These are phyloP conservation scores for Erpetoichthys calabaricus DNA, from an alignment of 2,797 vertebrate species.

Conservation along the genomic window DNA sequence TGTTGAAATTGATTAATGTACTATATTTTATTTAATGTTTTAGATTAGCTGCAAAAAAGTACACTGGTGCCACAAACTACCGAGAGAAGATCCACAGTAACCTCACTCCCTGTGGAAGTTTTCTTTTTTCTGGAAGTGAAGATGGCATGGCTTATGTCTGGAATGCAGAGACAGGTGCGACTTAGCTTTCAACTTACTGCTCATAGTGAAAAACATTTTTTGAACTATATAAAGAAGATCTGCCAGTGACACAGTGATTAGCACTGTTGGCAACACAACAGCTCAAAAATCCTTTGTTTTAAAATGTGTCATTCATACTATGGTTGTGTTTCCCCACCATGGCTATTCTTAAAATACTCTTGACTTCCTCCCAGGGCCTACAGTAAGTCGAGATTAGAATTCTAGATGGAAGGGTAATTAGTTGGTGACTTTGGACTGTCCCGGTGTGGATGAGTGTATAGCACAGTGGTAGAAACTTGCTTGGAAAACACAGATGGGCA, in stretches of 20 bases:
- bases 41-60: constrained; percentile 79
- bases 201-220: neutral
- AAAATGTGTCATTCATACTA: too few species aligned
- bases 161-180: constrained; percentile 86
- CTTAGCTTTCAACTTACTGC: neutral
- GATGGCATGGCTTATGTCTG: constrained; percentile 88
- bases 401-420: too few species aligned
- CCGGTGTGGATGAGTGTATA: too few species aligned
- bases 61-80: constrained; percentile 81
- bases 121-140: constrained; percentile 90
- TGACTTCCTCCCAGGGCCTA: too few species aligned
- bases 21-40: too few species aligned
- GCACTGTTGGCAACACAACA: constrained; percentile 16
- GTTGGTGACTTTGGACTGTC: too few species aligned
- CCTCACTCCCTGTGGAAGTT: constrained; percentile 85
- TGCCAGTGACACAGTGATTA: constrained; percentile 18
- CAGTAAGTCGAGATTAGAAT: too few species aligned
- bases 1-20: too few species aligned
- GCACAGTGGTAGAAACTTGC: too few species aligned
- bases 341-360: too few species aligned
- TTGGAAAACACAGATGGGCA: too few species aligned
- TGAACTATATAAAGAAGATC: constrained; percentile 13
- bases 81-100: constrained; percentile 84
- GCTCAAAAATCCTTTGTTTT: constrained; percentile 18
- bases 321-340: too few species aligned